Conservation (phyloP, 1,140 invertebrate genomes). For the Drosophila azteca region DNA sequence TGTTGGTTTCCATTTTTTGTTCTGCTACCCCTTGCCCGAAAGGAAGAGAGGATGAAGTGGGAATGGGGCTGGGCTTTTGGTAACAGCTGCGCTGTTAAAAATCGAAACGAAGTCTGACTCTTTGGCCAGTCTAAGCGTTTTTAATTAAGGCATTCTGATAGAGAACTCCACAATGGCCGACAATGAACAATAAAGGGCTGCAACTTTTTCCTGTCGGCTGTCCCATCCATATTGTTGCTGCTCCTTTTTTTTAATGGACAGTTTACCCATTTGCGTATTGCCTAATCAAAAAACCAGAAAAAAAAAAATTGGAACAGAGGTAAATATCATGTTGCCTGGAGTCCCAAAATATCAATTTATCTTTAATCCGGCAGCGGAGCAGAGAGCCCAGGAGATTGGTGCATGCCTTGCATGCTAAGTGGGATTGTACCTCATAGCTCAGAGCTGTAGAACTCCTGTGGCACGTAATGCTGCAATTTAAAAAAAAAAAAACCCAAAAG, state of each 20-base stretch:
- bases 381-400: conserved; percentile 48
- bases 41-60: conserved; percentile 27
- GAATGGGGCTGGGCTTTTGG: conserved; percentile 38
- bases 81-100: conserved; percentile 62
- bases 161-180: conserved; percentile 45
- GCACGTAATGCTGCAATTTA: conserved; percentile 75
- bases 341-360: conserved; percentile 76
- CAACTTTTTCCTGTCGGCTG: conserved; percentile 28
- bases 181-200: conserved; percentile 70
- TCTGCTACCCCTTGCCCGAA: background rate
- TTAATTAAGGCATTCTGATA: conserved; percentile 79
- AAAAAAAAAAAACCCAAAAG: conserved; percentile 22
- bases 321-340: conserved; percentile 47
- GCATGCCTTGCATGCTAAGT: conserved; percentile 74
- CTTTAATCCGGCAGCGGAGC: conserved; percentile 41
- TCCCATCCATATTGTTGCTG: conserved; percentile 12
- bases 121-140: conserved; percentile 55
- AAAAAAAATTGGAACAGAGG: conserved; percentile 18
- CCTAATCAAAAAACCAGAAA: conserved; percentile 35
- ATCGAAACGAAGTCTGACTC: conserved; percentile 58
- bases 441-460: conserved; percentile 6
- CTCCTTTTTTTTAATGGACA: conserved; percentile 54
- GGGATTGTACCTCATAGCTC: conserved; percentile 4
- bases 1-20: conserved; percentile 65
- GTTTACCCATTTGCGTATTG: conserved; percentile 62